These are phyloP conservation scores for human (Homo sapiens) DNA, from an alignment of 2,113 vertebrate species.

Conservation along the genomic window GRCh38 chr6:30217501-30218000, in stretches of 20 bases:
- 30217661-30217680: neutral
- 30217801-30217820: too few relatives aligned
- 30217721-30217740: neutral
- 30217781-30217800: too few relatives aligned
- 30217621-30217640: neutral
- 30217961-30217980: too few relatives aligned
- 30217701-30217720: constrained; percentile 24
- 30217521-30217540: neutral
- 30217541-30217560: neutral
- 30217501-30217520: neutral
- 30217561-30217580: neutral
- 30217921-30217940: too few relatives aligned
- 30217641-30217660: neutral
- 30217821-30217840: too few relatives aligned
- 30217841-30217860: too few relatives aligned
- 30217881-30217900: too few relatives aligned
- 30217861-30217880: too few relatives aligned
- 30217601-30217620: neutral
- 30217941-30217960: too few relatives aligned
- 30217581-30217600: neutral
- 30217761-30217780: too few relatives aligned
- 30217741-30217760: neutral
- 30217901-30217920: too few relatives aligned
- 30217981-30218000: too few relatives aligned
- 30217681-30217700: neutral